Percentiles rank a stretch among this genome's conserved stretches.
phyloP scores from a whole-genome alignment of 30 jellyfish, hydroid and myxozoan genomes.

The Clytia hemisphaerica region DNA sequence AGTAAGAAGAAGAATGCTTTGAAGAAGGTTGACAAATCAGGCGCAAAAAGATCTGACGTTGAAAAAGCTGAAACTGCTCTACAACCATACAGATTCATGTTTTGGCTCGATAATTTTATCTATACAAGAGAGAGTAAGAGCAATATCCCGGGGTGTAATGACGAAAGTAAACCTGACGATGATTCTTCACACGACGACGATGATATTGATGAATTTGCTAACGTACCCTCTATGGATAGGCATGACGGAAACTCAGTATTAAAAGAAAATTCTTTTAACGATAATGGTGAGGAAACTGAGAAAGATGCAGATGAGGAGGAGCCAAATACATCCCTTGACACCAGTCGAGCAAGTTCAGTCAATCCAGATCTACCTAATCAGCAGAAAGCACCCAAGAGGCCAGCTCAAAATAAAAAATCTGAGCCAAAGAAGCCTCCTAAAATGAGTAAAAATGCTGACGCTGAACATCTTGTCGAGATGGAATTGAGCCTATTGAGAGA shows the following conservation, averaged over 20 bases:
- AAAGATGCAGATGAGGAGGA: not conserved
- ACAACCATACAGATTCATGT: conserved; percentile 12
- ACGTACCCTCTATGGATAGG: conserved; percentile 4
- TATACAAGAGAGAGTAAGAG: conserved; percentile 15
- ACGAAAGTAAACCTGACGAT: not conserved
- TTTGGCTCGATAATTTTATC: conserved; percentile 22
- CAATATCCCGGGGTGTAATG: too few species aligned
- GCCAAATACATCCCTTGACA: not conserved
- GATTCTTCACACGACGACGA: not conserved
- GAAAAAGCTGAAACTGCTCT: conserved; percentile 43
- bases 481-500: conserved; percentile 3
- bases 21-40: conserved; percentile 20
- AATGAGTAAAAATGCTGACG: not conserved
- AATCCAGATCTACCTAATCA: not conserved
- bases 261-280: too few species aligned
- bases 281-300: not conserved
- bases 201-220: not conserved
- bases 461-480: conserved; percentile 10
- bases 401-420: too few species aligned
- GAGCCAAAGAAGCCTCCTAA: not conserved
- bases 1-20: not conserved
- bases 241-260: too few species aligned
- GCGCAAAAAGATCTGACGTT: conserved; percentile 26
- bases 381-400: not conserved
- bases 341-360: conserved; percentile 2